Conservation (phyloP, 2,113 vertebrate genomes). For the Bos taurus region ARS-UCD2.0 NC_037343.1:68886001-68886500, state of each 20-base stretch:
- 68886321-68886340: neutral
- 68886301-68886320: neutral
- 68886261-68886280: neutral
- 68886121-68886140: neutral
- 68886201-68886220: neutral
- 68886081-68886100: neutral
- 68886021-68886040: neutral
- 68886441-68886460: neutral
- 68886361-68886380: neutral
- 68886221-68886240: neutral
- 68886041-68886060: neutral
- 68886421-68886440: neutral
- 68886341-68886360: neutral
- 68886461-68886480: neutral
- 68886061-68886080: neutral
- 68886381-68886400: neutral
- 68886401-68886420: neutral
- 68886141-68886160: neutral
- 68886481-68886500: neutral
- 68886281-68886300: neutral
- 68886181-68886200: neutral
- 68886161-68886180: neutral
- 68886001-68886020: neutral
- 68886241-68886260: neutral
- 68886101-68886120: neutral